phyloP scores from a whole-genome alignment of 2,888 invertebrate genomes.

The Amiota mariae region DNA sequence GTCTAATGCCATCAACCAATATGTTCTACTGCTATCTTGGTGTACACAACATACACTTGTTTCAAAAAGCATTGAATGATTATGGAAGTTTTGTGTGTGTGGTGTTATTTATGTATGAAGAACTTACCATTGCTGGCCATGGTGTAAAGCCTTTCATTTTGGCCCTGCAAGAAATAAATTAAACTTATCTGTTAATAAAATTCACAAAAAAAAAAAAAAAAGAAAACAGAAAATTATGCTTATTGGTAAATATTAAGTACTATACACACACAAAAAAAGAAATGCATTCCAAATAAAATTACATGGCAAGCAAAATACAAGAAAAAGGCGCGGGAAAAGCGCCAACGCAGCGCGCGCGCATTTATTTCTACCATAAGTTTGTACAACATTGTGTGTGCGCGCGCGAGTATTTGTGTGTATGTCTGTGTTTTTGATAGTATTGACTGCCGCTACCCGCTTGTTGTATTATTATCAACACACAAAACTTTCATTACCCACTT shows the following conservation, averaged over 20 bases:
- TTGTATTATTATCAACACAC: background rate
- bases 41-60: slow-evolving; percentile 6
- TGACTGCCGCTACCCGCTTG: background rate
- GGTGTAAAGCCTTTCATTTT: slow-evolving; percentile 98
- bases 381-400: background rate
- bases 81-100: slow-evolving; percentile 47
- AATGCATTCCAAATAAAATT: slow-evolving; percentile 30
- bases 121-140: slow-evolving; percentile 97
- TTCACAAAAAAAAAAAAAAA: too few relatives aligned
- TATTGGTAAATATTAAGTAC: slow-evolving; percentile 14
- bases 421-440: background rate
- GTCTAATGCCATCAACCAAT: too few relatives aligned
- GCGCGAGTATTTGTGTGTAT: background rate
- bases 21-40: too few relatives aligned
- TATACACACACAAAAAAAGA: background rate
- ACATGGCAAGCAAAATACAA: slow-evolving; percentile 32
- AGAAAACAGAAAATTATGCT: too few relatives aligned
- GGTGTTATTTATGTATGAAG: slow-evolving; percentile 52
- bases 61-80: slow-evolving; percentile 35
- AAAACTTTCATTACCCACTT: too few relatives aligned
- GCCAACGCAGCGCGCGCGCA: slow-evolving; percentile 55
- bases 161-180: slow-evolving; percentile 83
- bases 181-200: slow-evolving; percentile 31
- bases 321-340: slow-evolving; percentile 61
- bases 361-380: background rate